Evolutionary conservation across 2,888 invertebrate genomes (phyloP), one percentile per base, ranked within the genome.

Genomic region (Ceramica pisi): DNA sequence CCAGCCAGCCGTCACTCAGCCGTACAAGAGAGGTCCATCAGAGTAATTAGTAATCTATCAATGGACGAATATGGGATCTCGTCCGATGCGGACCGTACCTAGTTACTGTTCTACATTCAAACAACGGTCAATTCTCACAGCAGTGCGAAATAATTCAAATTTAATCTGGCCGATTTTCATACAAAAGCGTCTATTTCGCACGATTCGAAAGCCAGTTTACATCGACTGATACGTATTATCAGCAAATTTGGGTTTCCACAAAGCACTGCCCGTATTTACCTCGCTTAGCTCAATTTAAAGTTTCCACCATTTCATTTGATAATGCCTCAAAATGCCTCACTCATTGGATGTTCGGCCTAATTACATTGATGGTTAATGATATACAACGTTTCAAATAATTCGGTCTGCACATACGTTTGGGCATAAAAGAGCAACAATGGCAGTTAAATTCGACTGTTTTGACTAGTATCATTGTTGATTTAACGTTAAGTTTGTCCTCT

Each of bases 21-120:
- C 12, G 21, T 26, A 66, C 67, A 62, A 50, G 56, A 23, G 48
- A 72, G 61, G 21, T 67, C 67, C 76, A 77, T 80, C 75, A 80
- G 38, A 59, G 53, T 80, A 74, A 77, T 77, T 67, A 77, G 62
- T 74, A 80, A 80, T 77, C 67, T 63, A 44, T 74, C 75, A 55
- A 74, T 80, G 80, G 62, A 46, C n/a, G 50, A 48, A 62, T n/a
- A 51, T 48, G 62, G 35, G 50, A 38, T 68, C 50, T 56, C 57
- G 46, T 62, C 21, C 46, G 10, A 26, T 57, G 41, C 53, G 53
- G 31, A 59, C 23, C 59, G 53, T 21, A 70, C 74, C 31, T 48
- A 41, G 21, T 48, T 41, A 41, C 8, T 48, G 38, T 77, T 68
- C 57, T 14, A 48, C 21, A 61, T 76, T 69, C 26, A 55, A 76